phyloP scores from a whole-genome alignment of 2,797 vertebrate species.

The Pyrocephalus nanus region DNA sequence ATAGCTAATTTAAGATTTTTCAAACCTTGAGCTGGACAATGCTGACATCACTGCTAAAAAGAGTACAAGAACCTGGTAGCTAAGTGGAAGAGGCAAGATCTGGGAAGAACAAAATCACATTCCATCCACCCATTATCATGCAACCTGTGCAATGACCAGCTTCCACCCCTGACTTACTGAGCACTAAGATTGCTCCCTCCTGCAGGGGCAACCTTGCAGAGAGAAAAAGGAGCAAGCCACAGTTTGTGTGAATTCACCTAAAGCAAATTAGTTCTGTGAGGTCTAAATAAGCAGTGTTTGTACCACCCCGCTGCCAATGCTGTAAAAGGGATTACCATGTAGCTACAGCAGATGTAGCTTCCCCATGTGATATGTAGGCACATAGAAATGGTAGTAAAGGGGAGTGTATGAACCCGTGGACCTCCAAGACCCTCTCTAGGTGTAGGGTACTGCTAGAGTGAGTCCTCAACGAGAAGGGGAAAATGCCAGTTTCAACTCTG shows the following conservation, averaged over 20 bases:
- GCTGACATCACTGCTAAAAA: neutral
- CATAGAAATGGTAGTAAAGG: neutral
- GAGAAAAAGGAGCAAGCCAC: neutral
- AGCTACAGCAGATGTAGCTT: neutral
- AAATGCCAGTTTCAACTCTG: neutral
- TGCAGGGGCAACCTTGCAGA: neutral
- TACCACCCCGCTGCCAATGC: neutral
- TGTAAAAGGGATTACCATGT: neutral
- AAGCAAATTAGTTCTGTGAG: neutral
- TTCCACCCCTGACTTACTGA: neutral
- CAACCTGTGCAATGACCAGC: neutral
- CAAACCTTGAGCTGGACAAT: neutral
- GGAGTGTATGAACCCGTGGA: neutral
- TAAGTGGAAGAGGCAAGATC: neutral
- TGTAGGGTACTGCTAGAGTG: neutral
- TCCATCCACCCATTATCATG: neutral
- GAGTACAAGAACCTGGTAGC: neutral
- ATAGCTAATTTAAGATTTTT: neutral
- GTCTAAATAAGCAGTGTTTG: neutral
- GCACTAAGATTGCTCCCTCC: neutral
- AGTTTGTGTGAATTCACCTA: neutral
- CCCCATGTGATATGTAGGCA: fast-evolving
- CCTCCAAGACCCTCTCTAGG: neutral
- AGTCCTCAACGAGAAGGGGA: neutral
- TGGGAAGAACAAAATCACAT: neutral